Base-by-base conservation (phyloP, 2,113 vertebrate genomes). In the Suncus etruscus region DNA sequence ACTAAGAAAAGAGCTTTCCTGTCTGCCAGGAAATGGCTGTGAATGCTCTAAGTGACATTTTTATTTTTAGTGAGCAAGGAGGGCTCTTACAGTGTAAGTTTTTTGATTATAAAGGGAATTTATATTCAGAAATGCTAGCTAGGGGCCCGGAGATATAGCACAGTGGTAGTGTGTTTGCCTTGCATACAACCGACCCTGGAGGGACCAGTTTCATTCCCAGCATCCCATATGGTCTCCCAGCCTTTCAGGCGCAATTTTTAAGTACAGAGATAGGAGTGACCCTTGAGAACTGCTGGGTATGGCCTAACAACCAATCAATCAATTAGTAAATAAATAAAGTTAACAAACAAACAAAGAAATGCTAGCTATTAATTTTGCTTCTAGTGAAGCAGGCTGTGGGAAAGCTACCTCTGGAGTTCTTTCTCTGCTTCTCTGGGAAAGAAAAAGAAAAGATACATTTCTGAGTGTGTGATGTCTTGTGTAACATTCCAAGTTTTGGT, bases 391-490 rank as follows among this genome's bases (percentile, higher is more conserved):
- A n/a, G 66, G 9, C 15, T 70, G 6, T 12, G 54, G 93, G 11
- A 24, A 81, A 32, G 79, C n/a, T 27, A 95, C 91, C 95, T 83
- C 73, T 91, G 27, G 54, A 83, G 15, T 54, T 84, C 73, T 95
- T 95, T 81, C 79, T 94, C 31, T 0, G 20, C 74, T 84, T 80
- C 24, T 83, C 93, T 96, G 76, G 22, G 86, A 63, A 94, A 84
- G 80, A 94, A 85, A 94, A 94, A 94, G 39, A 95, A 39, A 92
- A 94, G 32, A 68, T 51, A 8, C 0, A 0, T 31, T 65, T 91
- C 72, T 80, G 86, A 61, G 72, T 65, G 66, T 73, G 63, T 91
- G 90, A 8, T 65, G 11, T 47, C 20, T n/a, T 76, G 6, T 76
- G 39, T 20, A 86, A 16, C 31, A 86, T 89, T 89, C 90, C 48